These are phyloP conservation scores for Parauchenoglanis ngamensis DNA, from an alignment of 2,797 vertebrate genomes.

Conservation along the genomic window DNA sequence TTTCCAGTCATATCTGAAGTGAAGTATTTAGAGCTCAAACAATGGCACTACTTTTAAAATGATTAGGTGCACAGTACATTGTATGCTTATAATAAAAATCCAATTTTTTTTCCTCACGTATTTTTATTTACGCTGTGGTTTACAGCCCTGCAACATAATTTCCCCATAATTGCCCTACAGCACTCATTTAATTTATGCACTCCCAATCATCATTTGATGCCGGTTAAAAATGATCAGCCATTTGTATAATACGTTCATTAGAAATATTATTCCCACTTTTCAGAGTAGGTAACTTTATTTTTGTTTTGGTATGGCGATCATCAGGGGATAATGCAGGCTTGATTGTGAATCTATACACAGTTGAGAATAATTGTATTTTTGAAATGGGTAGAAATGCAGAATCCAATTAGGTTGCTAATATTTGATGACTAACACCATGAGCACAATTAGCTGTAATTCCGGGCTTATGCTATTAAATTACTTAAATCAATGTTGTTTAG, in stretches of 20 bases:
- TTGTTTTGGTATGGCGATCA: conserved; percentile 42
- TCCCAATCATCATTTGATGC: too few species aligned
- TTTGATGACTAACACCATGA: conserved; percentile 5
- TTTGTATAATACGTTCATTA: background rate
- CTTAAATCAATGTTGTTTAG: conserved; percentile 64
- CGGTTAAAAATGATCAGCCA: background rate
- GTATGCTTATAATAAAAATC: background rate
- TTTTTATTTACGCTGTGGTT: background rate
- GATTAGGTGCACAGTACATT: background rate
- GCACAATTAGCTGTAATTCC: conserved; percentile 36
- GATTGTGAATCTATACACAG: conserved; percentile 34
- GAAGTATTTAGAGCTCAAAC: background rate
- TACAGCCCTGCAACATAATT: background rate
- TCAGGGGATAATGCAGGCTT: conserved; percentile 34
- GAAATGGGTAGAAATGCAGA: conserved; percentile 32
- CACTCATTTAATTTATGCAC: background rate
- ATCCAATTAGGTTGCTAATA: conserved; percentile 50
- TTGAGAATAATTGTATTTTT: conserved; percentile 53
- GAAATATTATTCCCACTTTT: conserved; percentile 24
- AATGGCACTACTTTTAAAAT: background rate
- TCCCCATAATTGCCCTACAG: background rate
- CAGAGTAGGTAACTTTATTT: conserved; percentile 30
- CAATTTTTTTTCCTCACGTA: too few species aligned
- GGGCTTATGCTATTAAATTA: conserved; percentile 62
- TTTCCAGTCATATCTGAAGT: background rate